These are phyloP conservation scores for Syrmaticus mikado DNA, from an alignment of 2,113 vertebrate genomes.

Conservation along the genomic window DNA sequence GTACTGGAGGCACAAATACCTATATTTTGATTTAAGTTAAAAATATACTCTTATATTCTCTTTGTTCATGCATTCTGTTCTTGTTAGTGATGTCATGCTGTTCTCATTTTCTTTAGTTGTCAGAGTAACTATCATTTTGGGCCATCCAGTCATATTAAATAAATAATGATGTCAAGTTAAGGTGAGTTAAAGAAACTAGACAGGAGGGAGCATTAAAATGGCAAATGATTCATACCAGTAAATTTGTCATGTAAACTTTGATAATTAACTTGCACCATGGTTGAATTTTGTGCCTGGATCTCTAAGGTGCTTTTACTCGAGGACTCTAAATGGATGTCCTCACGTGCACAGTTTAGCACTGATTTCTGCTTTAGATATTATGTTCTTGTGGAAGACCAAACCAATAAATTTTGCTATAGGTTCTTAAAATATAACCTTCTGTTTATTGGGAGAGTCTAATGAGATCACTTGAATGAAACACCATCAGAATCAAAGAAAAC, in stretches of 20 bases:
- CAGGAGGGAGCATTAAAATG: neutral
- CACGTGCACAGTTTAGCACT: neutral
- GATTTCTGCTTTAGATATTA: neutral
- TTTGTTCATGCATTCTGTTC: neutral
- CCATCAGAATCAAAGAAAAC: neutral
- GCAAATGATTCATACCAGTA: neutral
- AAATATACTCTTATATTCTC: neutral
- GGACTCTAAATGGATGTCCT: neutral
- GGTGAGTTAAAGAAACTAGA: slow-evolving; percentile 18
- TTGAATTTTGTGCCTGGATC: neutral
- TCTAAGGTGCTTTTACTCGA: neutral
- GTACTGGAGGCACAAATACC: neutral
- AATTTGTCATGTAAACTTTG: neutral
- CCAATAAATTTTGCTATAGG: neutral
- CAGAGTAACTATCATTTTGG: slow-evolving; percentile 83
- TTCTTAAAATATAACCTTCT: neutral
- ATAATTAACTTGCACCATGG: neutral
- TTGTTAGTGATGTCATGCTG: neutral
- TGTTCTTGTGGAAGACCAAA: neutral
- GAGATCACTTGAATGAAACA: neutral
- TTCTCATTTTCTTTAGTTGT: slow-evolving; percentile 76
- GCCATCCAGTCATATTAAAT: slow-evolving; percentile 78
- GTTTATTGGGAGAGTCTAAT: neutral
- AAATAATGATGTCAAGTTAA: slow-evolving; percentile 79
- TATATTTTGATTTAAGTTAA: neutral